phyloP scores from a whole-genome alignment of 1,140 invertebrate species.

The Pissodes strobi region DNA sequence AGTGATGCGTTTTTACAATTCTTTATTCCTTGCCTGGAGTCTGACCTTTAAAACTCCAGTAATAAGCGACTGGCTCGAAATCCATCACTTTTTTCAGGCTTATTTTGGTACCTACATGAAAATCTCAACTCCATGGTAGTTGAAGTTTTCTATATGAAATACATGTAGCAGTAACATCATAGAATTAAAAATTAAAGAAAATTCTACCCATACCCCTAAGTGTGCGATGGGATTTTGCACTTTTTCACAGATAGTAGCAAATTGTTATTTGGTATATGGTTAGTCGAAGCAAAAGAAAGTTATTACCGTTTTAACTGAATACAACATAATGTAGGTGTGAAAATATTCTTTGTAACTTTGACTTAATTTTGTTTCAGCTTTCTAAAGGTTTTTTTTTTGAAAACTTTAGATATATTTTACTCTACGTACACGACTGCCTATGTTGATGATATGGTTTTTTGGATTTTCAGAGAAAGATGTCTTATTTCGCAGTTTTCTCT shows the following conservation, averaged over 20 bases:
- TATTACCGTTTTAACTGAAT: background rate
- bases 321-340: no score
- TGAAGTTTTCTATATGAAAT: no score
- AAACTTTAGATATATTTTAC: constrained; percentile 28
- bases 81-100: no score
- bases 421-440: no score
- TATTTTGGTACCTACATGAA: no score
- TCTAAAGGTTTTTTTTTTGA: background rate
- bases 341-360: background rate
- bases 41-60: no score
- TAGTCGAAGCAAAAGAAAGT: background rate
- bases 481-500: no score
- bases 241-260: constrained; percentile 15
- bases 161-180: background rate
- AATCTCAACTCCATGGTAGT: no score
- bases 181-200: background rate
- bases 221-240: constrained; percentile 13
- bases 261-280: background rate
- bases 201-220: background rate
- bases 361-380: constrained; percentile 1
- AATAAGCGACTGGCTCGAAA: background rate
- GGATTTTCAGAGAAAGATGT: no score
- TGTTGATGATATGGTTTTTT: no score
- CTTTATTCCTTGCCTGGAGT: background rate
- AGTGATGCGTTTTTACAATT: background rate